phyloP scores from a whole-genome alignment of 2,888 invertebrate species.

The Agrochola macilenta region DNA sequence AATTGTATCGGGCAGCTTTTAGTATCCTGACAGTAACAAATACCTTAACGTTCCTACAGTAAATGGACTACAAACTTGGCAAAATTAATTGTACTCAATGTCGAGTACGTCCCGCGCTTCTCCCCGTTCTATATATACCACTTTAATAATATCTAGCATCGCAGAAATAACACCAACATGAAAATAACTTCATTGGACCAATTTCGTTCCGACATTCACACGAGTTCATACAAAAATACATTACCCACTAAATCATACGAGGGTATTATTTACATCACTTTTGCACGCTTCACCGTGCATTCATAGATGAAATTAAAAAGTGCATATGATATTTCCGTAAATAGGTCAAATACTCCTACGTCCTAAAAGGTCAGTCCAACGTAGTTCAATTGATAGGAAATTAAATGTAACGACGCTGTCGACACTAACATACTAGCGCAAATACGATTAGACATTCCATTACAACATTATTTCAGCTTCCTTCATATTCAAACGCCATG shows the following conservation, averaged over 20 bases:
- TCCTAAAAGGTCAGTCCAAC: conserved; percentile 39
- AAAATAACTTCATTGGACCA: conserved; percentile 66
- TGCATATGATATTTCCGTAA: conserved; percentile 30
- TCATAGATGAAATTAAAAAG: conserved; percentile 25
- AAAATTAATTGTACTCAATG: conserved; percentile 66
- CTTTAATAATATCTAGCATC: conserved; percentile 60
- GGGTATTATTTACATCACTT: conserved; percentile 25
- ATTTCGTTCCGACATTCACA: conserved; percentile 48
- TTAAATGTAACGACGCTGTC: conserved; percentile 19
- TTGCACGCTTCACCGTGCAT: conserved; percentile 23
- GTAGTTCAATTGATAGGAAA: conserved; percentile 46
- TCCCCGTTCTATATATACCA: conserved; percentile 38
- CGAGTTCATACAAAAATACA: conserved; percentile 37
- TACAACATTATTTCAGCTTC: conserved; percentile 26
- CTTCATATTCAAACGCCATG: background rate
- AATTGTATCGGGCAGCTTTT: conserved; percentile 51
- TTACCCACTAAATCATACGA: conserved; percentile 23
- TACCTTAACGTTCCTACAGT: conserved; percentile 46
- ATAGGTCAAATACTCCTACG: conserved; percentile 43
- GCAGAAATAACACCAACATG: conserved; percentile 64
- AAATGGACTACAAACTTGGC: conserved; percentile 61
- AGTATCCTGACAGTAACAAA: conserved; percentile 52
- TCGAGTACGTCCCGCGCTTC: conserved; percentile 36
- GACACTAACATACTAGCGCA: background rate
- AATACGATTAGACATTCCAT: conserved; percentile 11